Conservation (phyloP, 2,113 vertebrate species). For the Etheostoma cragini region DNA sequence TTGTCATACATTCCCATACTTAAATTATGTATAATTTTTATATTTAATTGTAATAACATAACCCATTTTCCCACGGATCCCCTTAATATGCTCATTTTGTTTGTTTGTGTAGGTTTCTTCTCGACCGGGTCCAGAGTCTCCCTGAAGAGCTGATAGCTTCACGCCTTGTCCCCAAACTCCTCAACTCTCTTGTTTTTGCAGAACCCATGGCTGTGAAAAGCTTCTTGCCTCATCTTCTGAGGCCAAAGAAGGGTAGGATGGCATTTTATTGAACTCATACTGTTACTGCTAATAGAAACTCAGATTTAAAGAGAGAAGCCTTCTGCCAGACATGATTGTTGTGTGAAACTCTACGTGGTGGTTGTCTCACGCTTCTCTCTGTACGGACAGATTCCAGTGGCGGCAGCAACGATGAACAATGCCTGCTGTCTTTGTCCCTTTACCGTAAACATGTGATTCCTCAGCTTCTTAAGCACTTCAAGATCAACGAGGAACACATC, state of each 20-base stretch:
- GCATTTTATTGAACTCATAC: neutral
- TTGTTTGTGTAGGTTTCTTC: slow-evolving; percentile 88
- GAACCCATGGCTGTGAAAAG: slow-evolving; percentile 97
- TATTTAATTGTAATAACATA: too few species aligned
- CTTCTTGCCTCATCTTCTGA: slow-evolving; percentile 96
- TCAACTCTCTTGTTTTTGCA: slow-evolving; percentile 95
- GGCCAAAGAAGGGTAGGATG: slow-evolving; percentile 90
- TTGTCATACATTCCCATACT: neutral
- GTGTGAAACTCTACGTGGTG: neutral
- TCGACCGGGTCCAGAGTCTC: slow-evolving; percentile 91
- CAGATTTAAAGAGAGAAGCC: neutral
- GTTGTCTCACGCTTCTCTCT: neutral
- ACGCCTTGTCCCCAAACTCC: slow-evolving; percentile 92
- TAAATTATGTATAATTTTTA: neutral
- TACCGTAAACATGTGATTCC: slow-evolving; percentile 92
- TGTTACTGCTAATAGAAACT: neutral
- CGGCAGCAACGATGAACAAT: slow-evolving; percentile 80
- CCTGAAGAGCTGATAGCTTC: slow-evolving; percentile 92
- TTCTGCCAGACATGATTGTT: neutral
- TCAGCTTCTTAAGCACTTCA: slow-evolving; percentile 92
- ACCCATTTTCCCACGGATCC: neutral
- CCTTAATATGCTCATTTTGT: neutral
- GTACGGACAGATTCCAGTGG: slow-evolving; percentile 79
- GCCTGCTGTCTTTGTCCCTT: slow-evolving; percentile 89
- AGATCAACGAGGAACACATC: slow-evolving; percentile 94